These are phyloP conservation scores for Columba guinea DNA, from an alignment of 2,797 vertebrate species.

Conservation along the genomic window DNA sequence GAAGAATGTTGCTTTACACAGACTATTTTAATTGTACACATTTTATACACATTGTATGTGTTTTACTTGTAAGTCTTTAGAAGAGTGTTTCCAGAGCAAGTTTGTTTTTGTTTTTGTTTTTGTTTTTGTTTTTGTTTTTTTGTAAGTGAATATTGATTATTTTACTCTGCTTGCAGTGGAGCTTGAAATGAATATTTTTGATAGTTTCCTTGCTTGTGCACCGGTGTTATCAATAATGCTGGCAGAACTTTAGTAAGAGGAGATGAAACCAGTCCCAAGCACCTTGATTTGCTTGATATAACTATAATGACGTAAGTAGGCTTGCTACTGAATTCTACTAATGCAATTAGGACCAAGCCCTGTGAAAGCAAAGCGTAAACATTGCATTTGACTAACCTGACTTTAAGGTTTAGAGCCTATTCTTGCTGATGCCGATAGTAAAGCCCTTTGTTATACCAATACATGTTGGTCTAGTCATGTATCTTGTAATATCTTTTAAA, in stretches of 20 bases:
- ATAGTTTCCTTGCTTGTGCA: neutral
- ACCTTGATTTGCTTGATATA: neutral
- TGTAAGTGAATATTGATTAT: constrained; percentile 53
- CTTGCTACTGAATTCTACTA: neutral
- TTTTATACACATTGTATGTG: neutral
- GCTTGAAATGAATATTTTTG: constrained; percentile 69
- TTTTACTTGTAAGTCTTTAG: neutral
- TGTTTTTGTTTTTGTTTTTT: neutral
- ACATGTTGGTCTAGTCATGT: rapidly evolving
- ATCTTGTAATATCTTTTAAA: neutral
- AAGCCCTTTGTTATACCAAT: neutral
- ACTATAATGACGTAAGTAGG: neutral
- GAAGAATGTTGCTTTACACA: neutral
- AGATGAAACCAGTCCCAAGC: neutral
- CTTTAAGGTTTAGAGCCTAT: neutral
- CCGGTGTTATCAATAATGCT: constrained; percentile 22
- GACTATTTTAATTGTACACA: neutral
- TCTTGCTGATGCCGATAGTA: neutral
- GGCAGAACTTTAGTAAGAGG: constrained; percentile 23
- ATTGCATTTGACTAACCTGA: neutral
- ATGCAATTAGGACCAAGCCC: neutral
- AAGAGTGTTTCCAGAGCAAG: neutral
- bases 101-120: neutral
- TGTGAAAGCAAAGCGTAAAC: neutral
- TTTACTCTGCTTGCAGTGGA: constrained; percentile 48